Evolutionary conservation across 1,140 invertebrate genomes (phyloP).

Genomic region (Pomacea maculata): DNA sequence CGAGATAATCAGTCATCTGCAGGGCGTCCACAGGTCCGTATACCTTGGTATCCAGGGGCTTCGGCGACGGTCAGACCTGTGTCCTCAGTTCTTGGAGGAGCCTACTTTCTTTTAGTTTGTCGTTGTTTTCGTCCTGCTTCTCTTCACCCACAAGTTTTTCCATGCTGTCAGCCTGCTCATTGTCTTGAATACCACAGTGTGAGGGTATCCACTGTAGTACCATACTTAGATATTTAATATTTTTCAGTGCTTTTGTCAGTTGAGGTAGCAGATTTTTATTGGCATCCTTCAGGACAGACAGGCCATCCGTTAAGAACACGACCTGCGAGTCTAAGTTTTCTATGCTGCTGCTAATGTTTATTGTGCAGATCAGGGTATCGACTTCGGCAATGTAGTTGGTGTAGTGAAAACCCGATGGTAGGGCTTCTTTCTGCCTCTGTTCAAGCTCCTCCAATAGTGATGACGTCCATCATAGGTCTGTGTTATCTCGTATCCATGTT

Average conservation of each 20-base stretch:
- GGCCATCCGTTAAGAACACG: neutral
- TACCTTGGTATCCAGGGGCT: too few species aligned
- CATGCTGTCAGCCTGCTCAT: too few species aligned
- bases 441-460: neutral
- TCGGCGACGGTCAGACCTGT: too few species aligned
- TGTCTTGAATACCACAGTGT: neutral
- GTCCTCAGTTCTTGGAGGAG: too few species aligned
- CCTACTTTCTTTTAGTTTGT: too few species aligned
- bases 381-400: constrained; percentile 3
- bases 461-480: neutral
- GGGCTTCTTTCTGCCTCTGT: neutral
- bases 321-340: neutral
- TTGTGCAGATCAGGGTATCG: neutral
- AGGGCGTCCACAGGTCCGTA: too few species aligned
- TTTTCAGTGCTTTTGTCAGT: neutral
- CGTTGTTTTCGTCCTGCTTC: too few species aligned
- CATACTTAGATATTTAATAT: neutral
- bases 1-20: too few species aligned
- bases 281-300: neutral
- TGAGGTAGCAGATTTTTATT: neutral
- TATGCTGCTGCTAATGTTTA: neutral
- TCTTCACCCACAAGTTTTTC: too few species aligned
- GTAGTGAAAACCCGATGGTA: neutral
- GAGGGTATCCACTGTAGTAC: neutral
- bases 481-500: too few species aligned